Percentiles rank a stretch among this genome's conserved stretches.
These are phyloP conservation scores for Cataglyphis albicans DNA, from an alignment of 2,888 invertebrate species.

Conservation along the genomic window DNA sequence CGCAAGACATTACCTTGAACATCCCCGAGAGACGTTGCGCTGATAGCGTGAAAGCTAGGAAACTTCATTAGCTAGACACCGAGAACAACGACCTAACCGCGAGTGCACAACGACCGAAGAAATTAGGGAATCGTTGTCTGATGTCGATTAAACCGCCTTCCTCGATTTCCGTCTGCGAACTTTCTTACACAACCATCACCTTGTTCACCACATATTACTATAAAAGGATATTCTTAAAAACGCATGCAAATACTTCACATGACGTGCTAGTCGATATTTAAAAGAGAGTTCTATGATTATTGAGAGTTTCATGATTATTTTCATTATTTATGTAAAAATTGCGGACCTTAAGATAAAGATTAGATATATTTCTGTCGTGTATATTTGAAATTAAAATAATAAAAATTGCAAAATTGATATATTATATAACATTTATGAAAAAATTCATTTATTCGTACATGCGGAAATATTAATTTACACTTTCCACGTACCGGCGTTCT, in stretches of 20 bases:
- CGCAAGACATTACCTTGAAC: slow-evolving; percentile 66
- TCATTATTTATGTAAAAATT: not conserved
- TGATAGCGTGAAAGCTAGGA: slow-evolving; percentile 66
- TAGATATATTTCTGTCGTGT: not conserved
- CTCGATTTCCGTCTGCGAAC: slow-evolving; percentile 33
- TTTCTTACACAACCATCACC: not conserved
- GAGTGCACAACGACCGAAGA: slow-evolving; percentile 59
- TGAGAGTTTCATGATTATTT: slow-evolving; percentile 4
- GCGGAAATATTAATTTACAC: slow-evolving; percentile 7
- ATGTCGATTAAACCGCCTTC: slow-evolving; percentile 53
- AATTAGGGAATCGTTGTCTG: slow-evolving; percentile 61
- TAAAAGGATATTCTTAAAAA: not conserved
- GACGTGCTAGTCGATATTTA: not conserved
- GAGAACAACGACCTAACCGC: slow-evolving; percentile 61
- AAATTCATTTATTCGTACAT: not conserved
- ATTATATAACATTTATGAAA: not conserved
- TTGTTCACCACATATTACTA: not conserved
- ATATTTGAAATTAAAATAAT: not conserved
- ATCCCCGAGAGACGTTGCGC: slow-evolving; percentile 63
- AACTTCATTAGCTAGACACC: slow-evolving; percentile 67
- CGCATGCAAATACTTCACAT: not conserved
- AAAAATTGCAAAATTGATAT: slow-evolving; percentile 5
- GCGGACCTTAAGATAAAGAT: not conserved
- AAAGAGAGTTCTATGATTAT: not conserved
- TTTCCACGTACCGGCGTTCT: not conserved